phyloP scores from a whole-genome alignment of 2,888 invertebrate species.

The Cataglyphis cursor region DNA sequence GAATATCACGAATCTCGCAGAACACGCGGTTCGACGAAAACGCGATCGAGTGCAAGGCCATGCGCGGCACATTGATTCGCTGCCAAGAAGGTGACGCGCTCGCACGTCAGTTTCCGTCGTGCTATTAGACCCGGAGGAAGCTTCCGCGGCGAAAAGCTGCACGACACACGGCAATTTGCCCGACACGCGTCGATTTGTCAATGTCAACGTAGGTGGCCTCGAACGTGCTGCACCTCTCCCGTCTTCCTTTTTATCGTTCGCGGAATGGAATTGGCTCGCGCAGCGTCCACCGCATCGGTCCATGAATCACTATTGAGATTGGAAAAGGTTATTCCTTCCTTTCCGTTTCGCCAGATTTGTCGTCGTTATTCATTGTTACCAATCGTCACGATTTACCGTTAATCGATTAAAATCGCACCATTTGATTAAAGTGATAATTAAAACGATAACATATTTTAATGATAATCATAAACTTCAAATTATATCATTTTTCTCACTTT shows the following conservation, averaged over 20 bases:
- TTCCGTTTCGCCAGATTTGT: slow-evolving; percentile 19
- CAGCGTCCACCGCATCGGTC: slow-evolving; percentile 27
- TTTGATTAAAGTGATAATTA: background rate
- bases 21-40: slow-evolving; percentile 69
- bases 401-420: slow-evolving; percentile 19
- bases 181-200: slow-evolving; percentile 67
- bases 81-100: slow-evolving; percentile 63
- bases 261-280: slow-evolving; percentile 48
- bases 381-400: slow-evolving; percentile 1
- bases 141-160: slow-evolving; percentile 37
- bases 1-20: slow-evolving; percentile 65
- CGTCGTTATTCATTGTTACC: slow-evolving; percentile 24
- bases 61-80: slow-evolving; percentile 61
- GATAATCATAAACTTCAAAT: background rate
- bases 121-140: slow-evolving; percentile 59
- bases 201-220: slow-evolving; percentile 67
- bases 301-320: slow-evolving; percentile 53
- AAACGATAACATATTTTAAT: too few relatives aligned
- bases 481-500: background rate
- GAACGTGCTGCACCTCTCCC: slow-evolving; percentile 49
- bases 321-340: slow-evolving; percentile 31
- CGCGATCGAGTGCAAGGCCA: slow-evolving; percentile 78
- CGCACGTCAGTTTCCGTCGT: slow-evolving; percentile 44
- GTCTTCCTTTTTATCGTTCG: slow-evolving; percentile 20
- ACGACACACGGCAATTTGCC: slow-evolving; percentile 60